Conservation (phyloP, 1,140 invertebrate genomes). For the Trachymyrmex septentrionalis region DNA sequence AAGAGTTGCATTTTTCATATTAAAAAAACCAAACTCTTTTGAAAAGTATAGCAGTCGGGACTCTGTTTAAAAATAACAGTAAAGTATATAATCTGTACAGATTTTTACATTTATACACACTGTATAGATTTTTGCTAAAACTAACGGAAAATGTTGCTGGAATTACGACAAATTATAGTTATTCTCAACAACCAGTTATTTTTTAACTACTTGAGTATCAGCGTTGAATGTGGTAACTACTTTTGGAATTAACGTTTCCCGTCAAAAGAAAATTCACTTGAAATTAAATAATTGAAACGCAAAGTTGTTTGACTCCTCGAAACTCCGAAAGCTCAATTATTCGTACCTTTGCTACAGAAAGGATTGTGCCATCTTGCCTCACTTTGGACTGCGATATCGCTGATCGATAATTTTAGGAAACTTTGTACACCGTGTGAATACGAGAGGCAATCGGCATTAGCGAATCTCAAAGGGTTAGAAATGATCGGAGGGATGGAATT, state of each 20-base stretch:
- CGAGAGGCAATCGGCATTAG: conserved; percentile 26
- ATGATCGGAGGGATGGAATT: conserved; percentile 55
- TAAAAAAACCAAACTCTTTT: no score
- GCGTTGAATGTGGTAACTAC: conserved; percentile 24
- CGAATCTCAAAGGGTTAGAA: conserved; percentile 55
- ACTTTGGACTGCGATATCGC: conserved; percentile 6
- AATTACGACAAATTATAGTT: no score
- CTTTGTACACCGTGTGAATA: conserved; percentile 16
- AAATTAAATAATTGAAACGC: conserved; percentile 51
- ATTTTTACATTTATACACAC: no score
- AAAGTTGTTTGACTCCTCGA: conserved; percentile 12
- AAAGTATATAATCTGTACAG: no score
- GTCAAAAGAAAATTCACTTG: conserved; percentile 51
- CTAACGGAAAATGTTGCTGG: no score
- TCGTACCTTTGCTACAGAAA: not conserved
- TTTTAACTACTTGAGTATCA: conserved; percentile 4
- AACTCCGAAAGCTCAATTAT: conserved; percentile 43
- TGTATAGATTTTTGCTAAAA: no score
- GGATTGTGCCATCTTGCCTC: conserved; percentile 27
- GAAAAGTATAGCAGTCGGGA: no score
- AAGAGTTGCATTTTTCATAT: no score
- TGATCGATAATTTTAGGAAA: conserved; percentile 38
- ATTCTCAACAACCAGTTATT: not conserved
- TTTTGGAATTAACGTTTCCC: conserved; percentile 42
- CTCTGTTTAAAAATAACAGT: no score